Base-by-base conservation (phyloP, 2,797 vertebrate genomes). In the Coregonus suidteri region DNA sequence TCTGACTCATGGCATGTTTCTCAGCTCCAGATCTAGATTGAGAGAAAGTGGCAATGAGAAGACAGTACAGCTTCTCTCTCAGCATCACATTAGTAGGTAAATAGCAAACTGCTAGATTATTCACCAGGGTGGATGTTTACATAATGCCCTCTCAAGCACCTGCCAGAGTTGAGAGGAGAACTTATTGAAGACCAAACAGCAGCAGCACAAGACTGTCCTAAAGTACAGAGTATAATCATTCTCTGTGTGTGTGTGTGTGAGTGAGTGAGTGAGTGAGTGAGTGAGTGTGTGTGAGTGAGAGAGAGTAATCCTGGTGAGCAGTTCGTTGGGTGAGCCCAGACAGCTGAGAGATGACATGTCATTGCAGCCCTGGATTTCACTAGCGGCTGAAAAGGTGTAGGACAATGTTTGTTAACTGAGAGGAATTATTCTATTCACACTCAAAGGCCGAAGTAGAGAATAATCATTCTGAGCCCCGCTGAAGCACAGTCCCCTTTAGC, bases 91-190 rank as follows among this genome's bases (percentile, higher is more conserved):
- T 13, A 47, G 7, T 35, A 16, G 25, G 2, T 65, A 66, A 41
- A 47, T 1, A 34, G 20, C 53, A 74, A 25, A 54, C 16, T 18
- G 72, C 72, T 35, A n/a, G 69, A 71, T 31, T 0, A 73, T 78
- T 76, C 73, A 7, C 16, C 31, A 51, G 51, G 74, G 64, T 70
- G 25, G 75, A 69, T 82, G 53, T 73, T 79, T 20, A 14, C 30
- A 64, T 14, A 3, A 53, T 18, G 52, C 56, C 74, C 81, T 30
- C 41, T 76, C 64, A 59, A 77, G 75, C 76, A 77, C 53, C 80
- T 74, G 81, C 70, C 2, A 2, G 75, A 75, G 77, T 79, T 75
- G 71, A 54, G 35, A 75, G 62, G 75, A 79, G 73, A 70, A 4
- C 70, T 25, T 11, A 64, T 20, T 47, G 6, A 78, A 73, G 76